phyloP scores from a whole-genome alignment of 2,888 invertebrate genomes.

The Dromius quadrimaculatus region DNA sequence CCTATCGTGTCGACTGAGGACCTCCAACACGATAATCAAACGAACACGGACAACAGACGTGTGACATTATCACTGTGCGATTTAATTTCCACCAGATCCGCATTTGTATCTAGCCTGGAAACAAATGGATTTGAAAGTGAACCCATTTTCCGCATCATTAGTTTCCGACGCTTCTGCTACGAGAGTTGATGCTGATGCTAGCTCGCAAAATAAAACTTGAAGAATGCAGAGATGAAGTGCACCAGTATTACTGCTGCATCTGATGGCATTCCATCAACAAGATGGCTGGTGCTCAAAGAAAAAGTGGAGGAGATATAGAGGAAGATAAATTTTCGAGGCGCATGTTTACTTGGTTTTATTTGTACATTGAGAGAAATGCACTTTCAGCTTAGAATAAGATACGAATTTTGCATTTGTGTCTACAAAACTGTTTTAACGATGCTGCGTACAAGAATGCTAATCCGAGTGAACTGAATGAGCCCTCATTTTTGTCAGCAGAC shows the following conservation, averaged over 20 bases:
- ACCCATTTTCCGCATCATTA: slow-evolving; percentile 48
- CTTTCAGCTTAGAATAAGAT: no score
- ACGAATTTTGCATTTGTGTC: no score
- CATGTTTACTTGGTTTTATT: no score
- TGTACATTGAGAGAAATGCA: no score
- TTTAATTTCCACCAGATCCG: slow-evolving; percentile 26
- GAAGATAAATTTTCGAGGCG: slow-evolving; percentile 15
- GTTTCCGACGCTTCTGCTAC: slow-evolving; percentile 9
- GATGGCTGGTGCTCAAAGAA: not conserved
- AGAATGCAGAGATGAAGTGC: slow-evolving; percentile 38
- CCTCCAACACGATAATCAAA: no score
- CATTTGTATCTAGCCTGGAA: slow-evolving; percentile 17
- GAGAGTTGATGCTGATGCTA: not conserved
- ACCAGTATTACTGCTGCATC: slow-evolving; percentile 20
- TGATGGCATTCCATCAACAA: slow-evolving; percentile 38
- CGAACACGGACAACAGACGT: not conserved
- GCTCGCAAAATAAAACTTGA: slow-evolving; percentile 28
- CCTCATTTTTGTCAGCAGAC: no score
- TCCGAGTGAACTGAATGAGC: no score
- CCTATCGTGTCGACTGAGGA: no score
- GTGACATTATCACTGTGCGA: slow-evolving; percentile 34
- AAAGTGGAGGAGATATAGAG: not conserved
- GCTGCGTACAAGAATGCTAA: no score
- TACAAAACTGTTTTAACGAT: no score
- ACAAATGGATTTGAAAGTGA: slow-evolving; percentile 46